Evolutionary conservation across 2,797 vertebrate genomes (phyloP).

Genomic region (Cygnus olor): DNA sequence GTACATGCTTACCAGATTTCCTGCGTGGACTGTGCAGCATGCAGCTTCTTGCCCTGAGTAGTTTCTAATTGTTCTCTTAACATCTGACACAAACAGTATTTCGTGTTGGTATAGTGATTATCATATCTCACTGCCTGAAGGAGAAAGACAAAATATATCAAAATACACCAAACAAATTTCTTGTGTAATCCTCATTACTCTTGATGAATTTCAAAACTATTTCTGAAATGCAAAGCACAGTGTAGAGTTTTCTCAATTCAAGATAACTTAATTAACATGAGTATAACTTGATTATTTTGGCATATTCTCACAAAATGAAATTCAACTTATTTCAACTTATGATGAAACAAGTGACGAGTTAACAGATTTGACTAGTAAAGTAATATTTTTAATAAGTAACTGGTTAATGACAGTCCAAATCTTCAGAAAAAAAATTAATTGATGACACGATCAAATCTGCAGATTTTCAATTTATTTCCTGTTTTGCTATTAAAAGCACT

Average conservation of each 20-base stretch:
- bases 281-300: not conserved
- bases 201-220: not conserved
- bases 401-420: not conserved
- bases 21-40: slow-evolving; percentile 87
- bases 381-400: not conserved
- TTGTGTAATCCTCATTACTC: not conserved
- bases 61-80: slow-evolving; percentile 92
- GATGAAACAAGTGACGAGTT: not conserved
- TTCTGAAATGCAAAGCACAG: not conserved
- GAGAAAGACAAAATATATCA: slow-evolving; percentile 17
- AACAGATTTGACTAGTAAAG: not conserved
- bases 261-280: not conserved
- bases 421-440: not conserved
- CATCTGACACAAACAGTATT: slow-evolving; percentile 98
- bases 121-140: slow-evolving; percentile 91
- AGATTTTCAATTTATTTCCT: not conserved
- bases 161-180: not conserved
- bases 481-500: not conserved
- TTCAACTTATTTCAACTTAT: not conserved
- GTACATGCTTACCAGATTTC: slow-evolving; percentile 89
- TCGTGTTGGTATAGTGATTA: slow-evolving; percentile 95
- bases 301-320: not conserved
- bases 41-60: slow-evolving; percentile 88
- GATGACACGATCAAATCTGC: not conserved
- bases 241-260: not conserved